Evolutionary conservation across 2,797 vertebrate genomes (phyloP).

Genomic region (Onychomys torridus): DNA sequence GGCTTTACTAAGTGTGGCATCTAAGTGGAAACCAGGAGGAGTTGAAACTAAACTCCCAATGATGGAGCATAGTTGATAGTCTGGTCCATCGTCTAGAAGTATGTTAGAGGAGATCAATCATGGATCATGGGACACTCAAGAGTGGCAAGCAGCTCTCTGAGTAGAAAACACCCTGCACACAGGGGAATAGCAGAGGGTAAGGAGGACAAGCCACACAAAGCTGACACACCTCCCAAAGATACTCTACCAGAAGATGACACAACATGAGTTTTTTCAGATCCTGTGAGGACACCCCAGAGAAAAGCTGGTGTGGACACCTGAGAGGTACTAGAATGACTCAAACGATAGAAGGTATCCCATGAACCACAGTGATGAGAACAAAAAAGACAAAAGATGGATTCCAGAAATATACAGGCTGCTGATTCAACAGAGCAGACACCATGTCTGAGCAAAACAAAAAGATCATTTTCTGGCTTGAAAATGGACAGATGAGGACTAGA

Average conservation of each 20-base stretch:
- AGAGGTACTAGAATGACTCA: background rate
- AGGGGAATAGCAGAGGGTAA: background rate
- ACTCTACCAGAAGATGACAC: background rate
- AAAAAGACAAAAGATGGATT: background rate
- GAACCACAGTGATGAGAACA: background rate
- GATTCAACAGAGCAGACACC: background rate
- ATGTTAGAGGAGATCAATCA: background rate
- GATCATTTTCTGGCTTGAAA: background rate
- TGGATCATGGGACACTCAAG: accelerated
- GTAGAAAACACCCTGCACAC: background rate
- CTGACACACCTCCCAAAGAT: background rate
- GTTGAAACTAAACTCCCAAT: background rate
- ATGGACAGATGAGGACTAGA: background rate
- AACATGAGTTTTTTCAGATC: background rate
- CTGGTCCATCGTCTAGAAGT: background rate
- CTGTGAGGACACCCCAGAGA: background rate
- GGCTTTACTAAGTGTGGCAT: background rate
- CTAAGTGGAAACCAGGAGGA: background rate
- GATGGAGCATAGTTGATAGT: background rate
- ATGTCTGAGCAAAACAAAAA: background rate
- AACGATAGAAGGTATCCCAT: background rate
- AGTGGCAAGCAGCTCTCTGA: background rate
- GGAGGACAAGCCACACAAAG: background rate
- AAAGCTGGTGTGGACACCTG: background rate
- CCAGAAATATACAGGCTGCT: background rate